These are phyloP conservation scores for Poecile atricapillus DNA, from an alignment of 2,113 vertebrate genomes.

Conservation along the genomic window DNA sequence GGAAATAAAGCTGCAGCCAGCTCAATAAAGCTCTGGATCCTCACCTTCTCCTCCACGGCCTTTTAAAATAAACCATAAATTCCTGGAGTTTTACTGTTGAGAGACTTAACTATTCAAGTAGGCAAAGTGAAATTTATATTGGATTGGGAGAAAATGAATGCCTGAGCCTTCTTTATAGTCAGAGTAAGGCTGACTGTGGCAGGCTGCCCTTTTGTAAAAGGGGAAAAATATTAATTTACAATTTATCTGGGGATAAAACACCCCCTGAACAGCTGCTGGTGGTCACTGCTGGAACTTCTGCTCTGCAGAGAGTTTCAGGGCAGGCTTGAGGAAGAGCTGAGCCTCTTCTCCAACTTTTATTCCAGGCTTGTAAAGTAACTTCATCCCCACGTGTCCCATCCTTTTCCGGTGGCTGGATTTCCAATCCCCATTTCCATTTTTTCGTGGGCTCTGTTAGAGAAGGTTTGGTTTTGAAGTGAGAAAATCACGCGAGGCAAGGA, in stretches of 20 bases:
- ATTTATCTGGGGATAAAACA: neutral
- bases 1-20: slow-evolving; percentile 39
- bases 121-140: slow-evolving; percentile 14
- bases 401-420: neutral
- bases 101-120: neutral
- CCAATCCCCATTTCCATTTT: neutral
- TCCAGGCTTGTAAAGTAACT: neutral
- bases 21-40: slow-evolving; percentile 27
- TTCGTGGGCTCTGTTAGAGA: rapidly evolving
- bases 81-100: slow-evolving; percentile 30
- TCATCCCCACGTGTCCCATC: rapidly evolving
- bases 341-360: neutral
- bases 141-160: neutral
- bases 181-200: neutral
- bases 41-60: neutral
- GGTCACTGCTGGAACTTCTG: neutral
- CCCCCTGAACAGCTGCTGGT: neutral
- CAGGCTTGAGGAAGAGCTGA: neutral
- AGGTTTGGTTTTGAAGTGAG: neutral
- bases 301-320: neutral
- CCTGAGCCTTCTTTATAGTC: neutral
- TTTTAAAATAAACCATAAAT: slow-evolving; percentile 60
- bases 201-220: neutral
- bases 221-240: neutral
- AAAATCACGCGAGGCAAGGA: rapidly evolving